Conservation (phyloP, 2,113 vertebrate species). For the Charadrius vociferus region DNA sequence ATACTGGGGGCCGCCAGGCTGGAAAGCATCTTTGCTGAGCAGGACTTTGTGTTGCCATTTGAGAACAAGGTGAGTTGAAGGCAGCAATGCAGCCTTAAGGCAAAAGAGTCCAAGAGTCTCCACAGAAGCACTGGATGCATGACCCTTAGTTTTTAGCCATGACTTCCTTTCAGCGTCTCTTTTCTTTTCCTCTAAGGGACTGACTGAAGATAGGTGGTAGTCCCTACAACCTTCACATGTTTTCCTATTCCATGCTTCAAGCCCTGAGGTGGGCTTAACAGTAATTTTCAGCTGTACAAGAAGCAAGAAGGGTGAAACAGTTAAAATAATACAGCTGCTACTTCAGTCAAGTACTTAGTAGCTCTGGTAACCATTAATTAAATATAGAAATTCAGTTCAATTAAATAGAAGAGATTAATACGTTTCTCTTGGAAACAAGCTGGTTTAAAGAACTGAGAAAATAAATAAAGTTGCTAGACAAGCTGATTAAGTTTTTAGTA, state of each 20-base stretch:
- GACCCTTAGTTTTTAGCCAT: not conserved
- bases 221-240: not conserved
- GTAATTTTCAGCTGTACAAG: not conserved
- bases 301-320: not conserved
- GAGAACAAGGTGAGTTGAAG: no score
- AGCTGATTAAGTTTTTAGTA: conserved; percentile 22
- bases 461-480: conserved; percentile 44
- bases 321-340: not conserved
- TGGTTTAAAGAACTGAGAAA: conserved; percentile 26
- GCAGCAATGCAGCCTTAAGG: no score
- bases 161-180: not conserved
- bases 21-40: no score
- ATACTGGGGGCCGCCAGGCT: no score
- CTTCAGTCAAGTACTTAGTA: not conserved
- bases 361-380: conserved; percentile 36
- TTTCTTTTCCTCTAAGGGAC: not conserved
- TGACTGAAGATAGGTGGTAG: not conserved
- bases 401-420: conserved; percentile 56
- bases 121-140: no score
- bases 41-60: no score
- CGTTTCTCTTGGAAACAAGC: conserved; percentile 7
- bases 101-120: no score
- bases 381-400: not conserved
- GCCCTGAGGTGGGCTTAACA: not conserved
- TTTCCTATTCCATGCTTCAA: not conserved